These are phyloP conservation scores for Tenthredo notha DNA, from an alignment of 2,888 invertebrate species.

Conservation along the genomic window DNA sequence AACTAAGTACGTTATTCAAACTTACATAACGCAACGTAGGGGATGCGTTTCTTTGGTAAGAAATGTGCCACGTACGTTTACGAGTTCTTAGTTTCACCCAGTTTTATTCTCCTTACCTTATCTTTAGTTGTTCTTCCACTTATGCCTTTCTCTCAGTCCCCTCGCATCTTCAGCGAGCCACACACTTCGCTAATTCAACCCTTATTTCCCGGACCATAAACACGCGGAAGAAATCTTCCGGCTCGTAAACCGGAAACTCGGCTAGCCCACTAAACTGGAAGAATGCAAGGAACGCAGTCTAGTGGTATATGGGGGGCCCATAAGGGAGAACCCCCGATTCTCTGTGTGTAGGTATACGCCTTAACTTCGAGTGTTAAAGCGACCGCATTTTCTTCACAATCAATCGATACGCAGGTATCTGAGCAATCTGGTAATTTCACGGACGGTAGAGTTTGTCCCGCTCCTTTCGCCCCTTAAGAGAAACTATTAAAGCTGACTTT, in stretches of 20 bases:
- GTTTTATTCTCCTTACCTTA: constrained; percentile 28
- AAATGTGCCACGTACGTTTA: constrained; percentile 20
- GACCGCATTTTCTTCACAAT: constrained; percentile 51
- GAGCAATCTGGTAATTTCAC: constrained; percentile 53
- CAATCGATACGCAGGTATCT: constrained; percentile 52
- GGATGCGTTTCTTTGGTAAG: neutral
- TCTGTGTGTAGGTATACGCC: constrained; percentile 35
- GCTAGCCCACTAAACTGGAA: constrained; percentile 55
- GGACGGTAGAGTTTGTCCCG: constrained; percentile 49
- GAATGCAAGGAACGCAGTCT: constrained; percentile 53
- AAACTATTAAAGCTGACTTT: constrained; percentile 41
- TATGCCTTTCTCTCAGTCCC: neutral
- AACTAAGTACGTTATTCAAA: neutral
- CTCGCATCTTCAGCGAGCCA: neutral
- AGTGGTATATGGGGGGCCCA: neutral
- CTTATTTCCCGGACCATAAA: constrained; percentile 63
- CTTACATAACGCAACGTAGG: constrained; percentile 3
- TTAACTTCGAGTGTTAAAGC: constrained; percentile 34
- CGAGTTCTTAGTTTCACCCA: neutral
- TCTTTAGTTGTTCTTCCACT: constrained; percentile 17
- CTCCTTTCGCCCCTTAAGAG: constrained; percentile 25
- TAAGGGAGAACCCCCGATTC: neutral
- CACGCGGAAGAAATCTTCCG: constrained; percentile 62
- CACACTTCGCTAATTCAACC: constrained; percentile 60
- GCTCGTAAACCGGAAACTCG: constrained; percentile 62